Conservation (phyloP, 2,113 vertebrate genomes). For the Silurus glanis region DNA sequence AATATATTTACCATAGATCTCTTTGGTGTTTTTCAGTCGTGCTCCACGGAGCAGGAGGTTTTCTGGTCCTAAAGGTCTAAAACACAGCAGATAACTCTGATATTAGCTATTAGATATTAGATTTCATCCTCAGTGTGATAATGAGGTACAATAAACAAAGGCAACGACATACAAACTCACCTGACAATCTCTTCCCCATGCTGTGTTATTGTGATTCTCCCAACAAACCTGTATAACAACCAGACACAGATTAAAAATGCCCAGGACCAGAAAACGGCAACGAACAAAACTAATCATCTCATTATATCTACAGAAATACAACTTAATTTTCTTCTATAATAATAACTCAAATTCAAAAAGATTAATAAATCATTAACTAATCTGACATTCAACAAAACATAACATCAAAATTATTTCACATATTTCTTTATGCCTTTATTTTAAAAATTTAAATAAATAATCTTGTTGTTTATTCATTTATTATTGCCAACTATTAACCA, state of each 20-base stretch:
- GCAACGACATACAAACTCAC: constrained; percentile 68
- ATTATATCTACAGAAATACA: neutral
- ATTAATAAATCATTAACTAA: no score
- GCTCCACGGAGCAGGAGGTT: constrained; percentile 95
- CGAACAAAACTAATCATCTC: neutral
- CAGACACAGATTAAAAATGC: constrained; percentile 27
- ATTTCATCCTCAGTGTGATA: neutral
- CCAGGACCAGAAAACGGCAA: neutral
- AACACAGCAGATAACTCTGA: constrained; percentile 33
- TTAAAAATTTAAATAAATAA: neutral
- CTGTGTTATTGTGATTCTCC: constrained; percentile 87
- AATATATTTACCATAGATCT: constrained; percentile 87
- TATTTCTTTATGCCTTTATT: neutral
- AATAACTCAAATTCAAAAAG: neutral
- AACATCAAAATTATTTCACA: neutral
- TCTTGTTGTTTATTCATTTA: neutral
- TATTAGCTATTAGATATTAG: neutral
- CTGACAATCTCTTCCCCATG: constrained; percentile 90
- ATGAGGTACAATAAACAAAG: constrained; percentile 2
- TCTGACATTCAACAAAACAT: neutral
- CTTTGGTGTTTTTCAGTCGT: constrained; percentile 97
- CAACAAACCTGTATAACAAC: constrained; percentile 82
- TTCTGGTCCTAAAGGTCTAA: constrained; percentile 91
- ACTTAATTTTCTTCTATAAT: neutral
- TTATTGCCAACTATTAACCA: neutral